These are phyloP conservation scores for Trisateles emortualis DNA, from an alignment of 2,888 invertebrate species.

Conservation along the genomic window DNA sequence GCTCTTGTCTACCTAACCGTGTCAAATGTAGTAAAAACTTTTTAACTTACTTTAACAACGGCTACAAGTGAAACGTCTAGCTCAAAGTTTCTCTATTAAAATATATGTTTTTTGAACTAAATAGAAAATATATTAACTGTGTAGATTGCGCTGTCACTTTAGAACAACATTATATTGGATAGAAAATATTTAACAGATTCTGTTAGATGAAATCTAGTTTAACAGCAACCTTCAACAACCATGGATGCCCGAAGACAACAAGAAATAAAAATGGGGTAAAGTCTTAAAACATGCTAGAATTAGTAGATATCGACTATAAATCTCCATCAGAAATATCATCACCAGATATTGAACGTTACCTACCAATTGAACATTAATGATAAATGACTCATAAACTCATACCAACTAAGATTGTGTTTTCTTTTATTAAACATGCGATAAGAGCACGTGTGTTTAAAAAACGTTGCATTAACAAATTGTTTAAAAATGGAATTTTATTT, in stretches of 20 bases:
- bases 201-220: too few relatives aligned
- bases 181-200: too few relatives aligned
- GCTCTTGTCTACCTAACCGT: slow-evolving; percentile 53
- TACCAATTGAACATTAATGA: not conserved
- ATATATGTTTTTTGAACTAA: slow-evolving; percentile 29
- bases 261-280: not conserved
- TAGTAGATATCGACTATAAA: too few relatives aligned
- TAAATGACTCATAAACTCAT: not conserved
- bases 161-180: too few relatives aligned
- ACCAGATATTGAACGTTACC: not conserved
- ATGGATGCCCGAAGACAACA: too few relatives aligned
- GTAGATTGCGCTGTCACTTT: slow-evolving; percentile 15
- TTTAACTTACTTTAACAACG: slow-evolving; percentile 43
- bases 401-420: not conserved
- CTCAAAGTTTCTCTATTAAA: slow-evolving; percentile 32
- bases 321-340: not conserved
- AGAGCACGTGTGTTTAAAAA: not conserved
- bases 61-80: slow-evolving; percentile 25
- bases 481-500: not conserved
- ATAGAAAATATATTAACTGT: slow-evolving; percentile 37
- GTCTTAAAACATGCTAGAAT: not conserved
- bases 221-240: too few relatives aligned
- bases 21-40: slow-evolving; percentile 52
- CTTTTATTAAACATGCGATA: not conserved
- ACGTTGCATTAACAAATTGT: not conserved